Evolutionary conservation across 2,113 vertebrate species (phyloP).

Genomic region (Protobothrops mucrosquamatus): DNA sequence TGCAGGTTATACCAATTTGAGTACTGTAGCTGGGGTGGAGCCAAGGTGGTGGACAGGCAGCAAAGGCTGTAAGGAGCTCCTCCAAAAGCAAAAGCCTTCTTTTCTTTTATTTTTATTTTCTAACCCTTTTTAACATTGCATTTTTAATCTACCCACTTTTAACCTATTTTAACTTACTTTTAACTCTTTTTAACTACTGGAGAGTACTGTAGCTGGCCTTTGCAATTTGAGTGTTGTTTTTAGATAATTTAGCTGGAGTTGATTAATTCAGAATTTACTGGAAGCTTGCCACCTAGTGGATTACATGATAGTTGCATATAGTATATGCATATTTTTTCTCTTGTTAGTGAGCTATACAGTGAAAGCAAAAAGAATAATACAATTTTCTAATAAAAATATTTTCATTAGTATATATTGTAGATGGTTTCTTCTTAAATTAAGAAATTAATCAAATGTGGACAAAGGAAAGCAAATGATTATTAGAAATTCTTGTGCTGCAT

Average conservation of each 20-base stretch:
- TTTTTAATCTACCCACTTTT: too few species aligned
- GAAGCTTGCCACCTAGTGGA: conserved; percentile 71
- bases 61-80: too few species aligned
- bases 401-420: background rate
- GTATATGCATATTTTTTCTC: conserved; percentile 40
- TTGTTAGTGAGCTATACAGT: background rate
- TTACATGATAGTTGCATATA: conserved; percentile 51
- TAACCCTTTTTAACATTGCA: too few species aligned
- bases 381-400: background rate
- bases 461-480: background rate
- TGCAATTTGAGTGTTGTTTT: background rate
- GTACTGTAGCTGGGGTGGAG: conserved; percentile 13
- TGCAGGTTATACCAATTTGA: background rate
- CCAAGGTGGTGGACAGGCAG: too few species aligned
- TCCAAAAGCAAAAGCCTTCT: too few species aligned
- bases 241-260: background rate
- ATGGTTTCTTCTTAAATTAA: background rate
- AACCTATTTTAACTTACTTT: too few species aligned
- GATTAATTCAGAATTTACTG: conserved; percentile 54
- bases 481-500: background rate
- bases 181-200: too few species aligned
- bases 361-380: background rate
- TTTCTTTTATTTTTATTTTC: too few species aligned
- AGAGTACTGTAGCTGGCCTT: conserved; percentile 29
- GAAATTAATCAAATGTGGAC: background rate